Base-by-base conservation (phyloP, 2,797 vertebrate species). In the Arctocebus calabarensis region DNA sequence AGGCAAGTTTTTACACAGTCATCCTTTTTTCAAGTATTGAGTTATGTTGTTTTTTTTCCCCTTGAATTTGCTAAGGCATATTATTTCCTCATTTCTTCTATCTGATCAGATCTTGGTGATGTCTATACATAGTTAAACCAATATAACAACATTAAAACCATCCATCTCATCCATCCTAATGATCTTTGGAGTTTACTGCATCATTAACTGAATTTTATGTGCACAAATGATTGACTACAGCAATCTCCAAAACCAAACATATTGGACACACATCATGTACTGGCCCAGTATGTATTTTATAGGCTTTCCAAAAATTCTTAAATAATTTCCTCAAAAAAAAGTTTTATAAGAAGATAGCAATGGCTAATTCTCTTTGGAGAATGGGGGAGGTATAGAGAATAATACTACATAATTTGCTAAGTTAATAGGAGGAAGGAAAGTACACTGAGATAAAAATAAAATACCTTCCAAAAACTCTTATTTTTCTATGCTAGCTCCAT, bases 271-370 rank as follows among this genome's bases (percentile, higher is more conserved):
- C 59, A 52, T 57, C 64, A 90, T 40, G 43, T 20, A 78, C 2
- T 84, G 34, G 34, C 84, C 45, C 66, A 66, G 40, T 88, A 20
- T 74, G 14, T 85, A 40, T 61, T 23, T 87, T 84, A 84, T 2
- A 57, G 34, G 17, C 29, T 88, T 91, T 88, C 37, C 8, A 84
- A 84, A 84, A 48, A 66, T 48, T 48, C 59, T 87, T 68, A 68
- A 37, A 84, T 85, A 68, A 82, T 62, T 96, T 96, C 40, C 74
- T 85, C 57, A 84, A 14, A 73, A 43, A 88, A 87, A 34, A 25
- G 9, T 91, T 93, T 57, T 83, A 22, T 57, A 81, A 91, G 70
- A 92, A 40, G 62, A 86, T 10, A 82, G 19, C 59, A 68, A 55
- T 48, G 59, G 68, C 22, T 32, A 74, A 64, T 92, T 95, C 82